phyloP scores from a whole-genome alignment of 2,888 invertebrate genomes.

The Orchestes rusci region DNA sequence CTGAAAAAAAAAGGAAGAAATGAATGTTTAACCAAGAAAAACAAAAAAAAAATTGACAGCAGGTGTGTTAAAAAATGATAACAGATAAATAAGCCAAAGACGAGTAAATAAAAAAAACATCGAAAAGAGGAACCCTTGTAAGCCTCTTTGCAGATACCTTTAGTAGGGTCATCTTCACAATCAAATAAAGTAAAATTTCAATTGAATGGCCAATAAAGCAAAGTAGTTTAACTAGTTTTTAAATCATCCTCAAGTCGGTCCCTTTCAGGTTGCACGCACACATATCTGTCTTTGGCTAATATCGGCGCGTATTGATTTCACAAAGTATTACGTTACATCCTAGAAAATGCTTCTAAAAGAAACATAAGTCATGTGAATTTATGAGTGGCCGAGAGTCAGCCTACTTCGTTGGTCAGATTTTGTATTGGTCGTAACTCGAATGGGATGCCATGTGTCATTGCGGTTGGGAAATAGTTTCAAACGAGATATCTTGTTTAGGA shows the following conservation, averaged over 20 bases:
- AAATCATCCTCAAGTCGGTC: not conserved
- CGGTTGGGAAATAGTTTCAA: conserved; percentile 13
- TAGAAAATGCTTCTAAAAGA: conserved; percentile 17
- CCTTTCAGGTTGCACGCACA: not conserved
- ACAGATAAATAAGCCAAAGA: no score
- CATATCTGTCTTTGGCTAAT: not conserved
- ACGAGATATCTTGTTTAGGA: no score
- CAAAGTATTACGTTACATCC: conserved; percentile 16
- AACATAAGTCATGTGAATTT: conserved; percentile 14
- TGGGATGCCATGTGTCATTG: conserved; percentile 19
- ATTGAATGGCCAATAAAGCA: not conserved
- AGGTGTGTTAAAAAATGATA: no score
- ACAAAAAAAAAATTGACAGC: no score
- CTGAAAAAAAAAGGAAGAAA: no score
- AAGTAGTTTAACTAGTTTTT: not conserved
- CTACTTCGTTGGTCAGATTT: conserved; percentile 20
- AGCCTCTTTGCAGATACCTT: no score
- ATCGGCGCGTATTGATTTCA: conserved; percentile 13
- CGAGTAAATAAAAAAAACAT: no score
- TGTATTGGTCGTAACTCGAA: conserved; percentile 19
- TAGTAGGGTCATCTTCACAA: no score
- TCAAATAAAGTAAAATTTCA: no score
- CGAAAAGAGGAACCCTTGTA: no score
- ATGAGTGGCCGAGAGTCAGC: conserved; percentile 11
- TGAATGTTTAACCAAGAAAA: no score